These are phyloP conservation scores for Diabrotica balteata DNA, from an alignment of 2,888 invertebrate species.

Conservation along the genomic window DNA sequence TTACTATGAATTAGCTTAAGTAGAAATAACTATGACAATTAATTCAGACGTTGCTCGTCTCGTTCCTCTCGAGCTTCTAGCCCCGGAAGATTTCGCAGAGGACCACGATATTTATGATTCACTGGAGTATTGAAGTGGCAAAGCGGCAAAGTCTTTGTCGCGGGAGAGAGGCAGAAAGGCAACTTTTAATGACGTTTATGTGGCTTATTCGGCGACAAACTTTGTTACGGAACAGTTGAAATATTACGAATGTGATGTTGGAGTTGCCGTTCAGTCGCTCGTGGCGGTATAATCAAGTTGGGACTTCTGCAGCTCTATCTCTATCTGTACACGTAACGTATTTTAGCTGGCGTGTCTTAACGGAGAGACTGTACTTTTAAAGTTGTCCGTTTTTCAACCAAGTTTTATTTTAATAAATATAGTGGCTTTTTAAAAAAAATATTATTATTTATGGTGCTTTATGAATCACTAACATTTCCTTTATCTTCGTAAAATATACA, in stretches of 20 bases:
- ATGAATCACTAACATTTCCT: no score
- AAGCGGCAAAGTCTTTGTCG: slow-evolving; percentile 36
- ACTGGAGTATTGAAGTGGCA: slow-evolving; percentile 47
- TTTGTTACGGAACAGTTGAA: slow-evolving; percentile 46
- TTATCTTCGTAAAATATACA: no score
- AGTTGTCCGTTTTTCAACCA: no score
- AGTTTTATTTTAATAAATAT: no score
- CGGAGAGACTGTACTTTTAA: no score
- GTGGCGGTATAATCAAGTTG: slow-evolving; percentile 34
- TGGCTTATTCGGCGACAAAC: slow-evolving; percentile 46
- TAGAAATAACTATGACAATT: slow-evolving; percentile 46
- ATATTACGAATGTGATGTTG: slow-evolving; percentile 41
- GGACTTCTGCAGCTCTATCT: slow-evolving; percentile 2
- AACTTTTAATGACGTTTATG: slow-evolving; percentile 50
- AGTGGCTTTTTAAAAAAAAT: no score
- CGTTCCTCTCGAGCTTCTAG: slow-evolving; percentile 19
- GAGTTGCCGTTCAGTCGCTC: slow-evolving; percentile 26
- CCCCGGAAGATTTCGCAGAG: slow-evolving; percentile 28
- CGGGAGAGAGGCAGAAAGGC: slow-evolving; percentile 37
- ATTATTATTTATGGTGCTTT: no score
- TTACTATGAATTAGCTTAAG: no score
- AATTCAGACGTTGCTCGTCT: slow-evolving; percentile 35
- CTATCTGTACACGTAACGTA: no score
- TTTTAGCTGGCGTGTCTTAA: no score
- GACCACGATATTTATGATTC: slow-evolving; percentile 48